Conservation (phyloP, 2,113 vertebrate species). For the Prionailurus bengalensis region DNA sequence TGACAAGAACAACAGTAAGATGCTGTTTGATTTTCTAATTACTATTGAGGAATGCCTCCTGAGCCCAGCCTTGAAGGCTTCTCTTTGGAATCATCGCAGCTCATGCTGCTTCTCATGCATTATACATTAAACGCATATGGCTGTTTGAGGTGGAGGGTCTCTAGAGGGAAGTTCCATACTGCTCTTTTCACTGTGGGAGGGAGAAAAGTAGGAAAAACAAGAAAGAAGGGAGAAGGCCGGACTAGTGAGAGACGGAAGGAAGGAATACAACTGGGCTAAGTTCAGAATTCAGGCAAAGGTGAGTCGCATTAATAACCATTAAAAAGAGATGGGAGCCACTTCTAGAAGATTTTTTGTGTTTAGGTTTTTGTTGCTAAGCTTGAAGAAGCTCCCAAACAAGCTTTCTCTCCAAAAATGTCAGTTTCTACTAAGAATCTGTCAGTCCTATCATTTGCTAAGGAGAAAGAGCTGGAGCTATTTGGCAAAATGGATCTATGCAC, state of each 20-base stretch:
- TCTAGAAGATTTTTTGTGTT: background rate
- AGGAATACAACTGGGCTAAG: background rate
- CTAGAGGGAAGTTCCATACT: slow-evolving; percentile 72
- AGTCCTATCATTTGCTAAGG: background rate
- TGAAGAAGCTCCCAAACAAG: background rate
- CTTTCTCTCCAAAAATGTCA: background rate
- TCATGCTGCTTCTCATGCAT: slow-evolving; percentile 85
- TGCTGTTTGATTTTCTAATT: slow-evolving; percentile 86
- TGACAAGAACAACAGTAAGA: slow-evolving; percentile 77
- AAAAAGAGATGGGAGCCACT: background rate
- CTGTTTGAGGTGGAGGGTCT: slow-evolving; percentile 77
- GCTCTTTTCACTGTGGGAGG: slow-evolving; percentile 72
- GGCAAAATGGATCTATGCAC: background rate
- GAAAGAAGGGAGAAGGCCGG: background rate
- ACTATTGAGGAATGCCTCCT: slow-evolving; percentile 83
- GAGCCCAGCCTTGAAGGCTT: slow-evolving; percentile 78
- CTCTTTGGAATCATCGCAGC: slow-evolving; percentile 80
- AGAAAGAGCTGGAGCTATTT: background rate
- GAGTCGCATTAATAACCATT: slow-evolving; percentile 36
- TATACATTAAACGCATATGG: slow-evolving; percentile 88
- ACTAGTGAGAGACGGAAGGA: background rate
- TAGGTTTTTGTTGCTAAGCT: slow-evolving; percentile 16
- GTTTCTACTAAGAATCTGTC: background rate
- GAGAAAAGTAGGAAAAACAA: slow-evolving; percentile 32
- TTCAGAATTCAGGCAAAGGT: slow-evolving; percentile 54